Evolutionary conservation across 1,140 invertebrate genomes (phyloP).

Genomic region (Harpegnathos saltator): DNA sequence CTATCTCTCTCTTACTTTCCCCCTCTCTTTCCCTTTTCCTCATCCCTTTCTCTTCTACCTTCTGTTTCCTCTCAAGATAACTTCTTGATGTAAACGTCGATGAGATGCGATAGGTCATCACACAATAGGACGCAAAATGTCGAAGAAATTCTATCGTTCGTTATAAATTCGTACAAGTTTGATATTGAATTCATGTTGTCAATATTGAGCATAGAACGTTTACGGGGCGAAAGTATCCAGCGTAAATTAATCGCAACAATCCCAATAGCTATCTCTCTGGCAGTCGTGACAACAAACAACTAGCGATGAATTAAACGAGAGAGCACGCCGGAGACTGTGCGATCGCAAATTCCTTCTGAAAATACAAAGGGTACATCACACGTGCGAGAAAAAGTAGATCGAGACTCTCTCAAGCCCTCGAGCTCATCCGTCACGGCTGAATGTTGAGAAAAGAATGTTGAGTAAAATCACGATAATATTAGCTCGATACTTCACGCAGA

Average conservation of each 20-base stretch:
- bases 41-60: too few relatives aligned
- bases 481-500: background rate
- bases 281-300: background rate
- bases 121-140: constrained; percentile 23
- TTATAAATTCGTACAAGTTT: background rate
- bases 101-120: background rate
- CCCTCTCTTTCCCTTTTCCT: too few relatives aligned
- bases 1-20: too few relatives aligned
- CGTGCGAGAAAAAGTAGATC: too few relatives aligned
- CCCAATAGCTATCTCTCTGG: too few relatives aligned
- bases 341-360: too few relatives aligned
- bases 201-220: background rate
- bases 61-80: constrained; percentile 68
- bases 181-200: background rate
- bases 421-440: too few relatives aligned
- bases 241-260: background rate
- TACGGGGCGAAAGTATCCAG: background rate
- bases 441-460: too few relatives aligned
- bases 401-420: too few relatives aligned
- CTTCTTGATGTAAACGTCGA: constrained; percentile 31
- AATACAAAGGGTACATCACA: too few relatives aligned
- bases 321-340: background rate
- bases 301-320: background rate
- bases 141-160: background rate
- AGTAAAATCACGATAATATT: too few relatives aligned